Evolutionary conservation across 2,888 invertebrate species (phyloP).

Genomic region (Germaria angustata): DNA sequence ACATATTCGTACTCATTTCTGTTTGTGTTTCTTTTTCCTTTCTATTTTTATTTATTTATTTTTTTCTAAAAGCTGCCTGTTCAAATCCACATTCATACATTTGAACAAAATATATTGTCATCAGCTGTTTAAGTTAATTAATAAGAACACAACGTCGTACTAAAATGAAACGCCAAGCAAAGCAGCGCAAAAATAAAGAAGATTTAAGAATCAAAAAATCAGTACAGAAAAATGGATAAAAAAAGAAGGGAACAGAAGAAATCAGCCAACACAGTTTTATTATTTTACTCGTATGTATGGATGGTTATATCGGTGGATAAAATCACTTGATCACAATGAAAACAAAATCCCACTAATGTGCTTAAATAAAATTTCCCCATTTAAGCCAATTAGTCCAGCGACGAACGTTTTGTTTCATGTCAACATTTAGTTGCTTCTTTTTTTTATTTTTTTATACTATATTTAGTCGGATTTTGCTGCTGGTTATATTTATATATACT

Average conservation of each 20-base stretch:
- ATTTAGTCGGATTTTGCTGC: constrained; percentile 28
- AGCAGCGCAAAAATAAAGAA: constrained; percentile 39
- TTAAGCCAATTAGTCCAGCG: constrained; percentile 78
- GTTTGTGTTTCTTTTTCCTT: neutral
- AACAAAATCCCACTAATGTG: constrained; percentile 70
- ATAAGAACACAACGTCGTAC: constrained; percentile 61
- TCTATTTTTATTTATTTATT: too few relatives aligned
- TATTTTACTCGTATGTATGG: constrained; percentile 18
- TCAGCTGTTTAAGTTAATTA: constrained; percentile 70
- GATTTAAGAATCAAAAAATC: constrained; percentile 48
- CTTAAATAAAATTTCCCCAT: constrained; percentile 71
- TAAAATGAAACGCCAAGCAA: constrained; percentile 34
- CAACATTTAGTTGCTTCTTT: constrained; percentile 61
- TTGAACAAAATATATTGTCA: constrained; percentile 65
- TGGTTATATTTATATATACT: neutral
- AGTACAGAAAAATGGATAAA: constrained; percentile 12
- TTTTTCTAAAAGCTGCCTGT: neutral
- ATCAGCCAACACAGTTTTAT: constrained; percentile 55
- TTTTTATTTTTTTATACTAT: constrained; percentile 41
- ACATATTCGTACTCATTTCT: too few relatives aligned
- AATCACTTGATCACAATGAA: constrained; percentile 66
- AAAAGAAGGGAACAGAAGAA: neutral
- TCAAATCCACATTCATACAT: constrained; percentile 25
- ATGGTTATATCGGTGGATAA: constrained; percentile 61
- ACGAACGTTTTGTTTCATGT: constrained; percentile 78